These are phyloP conservation scores for Variabilichromis moorii DNA, from an alignment of 2,113 vertebrate species.

Conservation along the genomic window DNA sequence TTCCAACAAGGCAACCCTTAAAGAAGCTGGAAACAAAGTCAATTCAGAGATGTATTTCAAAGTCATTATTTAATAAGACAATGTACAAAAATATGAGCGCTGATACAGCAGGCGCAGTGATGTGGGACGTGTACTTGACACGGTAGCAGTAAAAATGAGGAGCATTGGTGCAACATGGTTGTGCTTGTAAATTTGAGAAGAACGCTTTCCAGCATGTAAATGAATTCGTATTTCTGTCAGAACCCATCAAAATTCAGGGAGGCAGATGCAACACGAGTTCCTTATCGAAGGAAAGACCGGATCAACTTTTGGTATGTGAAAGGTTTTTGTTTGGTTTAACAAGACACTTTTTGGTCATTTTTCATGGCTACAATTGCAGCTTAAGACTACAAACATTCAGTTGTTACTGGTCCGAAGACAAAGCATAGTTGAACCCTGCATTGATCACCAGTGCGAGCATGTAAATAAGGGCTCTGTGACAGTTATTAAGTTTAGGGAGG, in stretches of 20 bases:
- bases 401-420: background rate
- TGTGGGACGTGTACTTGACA: background rate
- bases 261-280: background rate
- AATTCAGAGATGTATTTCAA: constrained; percentile 36
- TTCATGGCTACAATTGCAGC: background rate
- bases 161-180: background rate
- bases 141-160: background rate
- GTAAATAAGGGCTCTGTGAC: background rate
- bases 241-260: background rate
- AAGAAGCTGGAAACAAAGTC: background rate
- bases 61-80: constrained; percentile 69
- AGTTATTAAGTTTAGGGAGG: background rate
- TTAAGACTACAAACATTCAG: background rate
- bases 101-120: constrained; percentile 37
- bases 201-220: background rate
- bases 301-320: background rate
- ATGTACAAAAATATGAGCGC: constrained; percentile 69
- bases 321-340: background rate
- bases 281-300: background rate
- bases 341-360: background rate
- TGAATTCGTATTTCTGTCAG: background rate
- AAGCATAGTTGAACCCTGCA: constrained; percentile 17
- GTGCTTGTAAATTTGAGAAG: background rate
- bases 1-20: background rate
- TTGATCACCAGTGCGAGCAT: background rate